Evolutionary conservation across 2,888 invertebrate species (phyloP).

Genomic region (Onchidella celtica): DNA sequence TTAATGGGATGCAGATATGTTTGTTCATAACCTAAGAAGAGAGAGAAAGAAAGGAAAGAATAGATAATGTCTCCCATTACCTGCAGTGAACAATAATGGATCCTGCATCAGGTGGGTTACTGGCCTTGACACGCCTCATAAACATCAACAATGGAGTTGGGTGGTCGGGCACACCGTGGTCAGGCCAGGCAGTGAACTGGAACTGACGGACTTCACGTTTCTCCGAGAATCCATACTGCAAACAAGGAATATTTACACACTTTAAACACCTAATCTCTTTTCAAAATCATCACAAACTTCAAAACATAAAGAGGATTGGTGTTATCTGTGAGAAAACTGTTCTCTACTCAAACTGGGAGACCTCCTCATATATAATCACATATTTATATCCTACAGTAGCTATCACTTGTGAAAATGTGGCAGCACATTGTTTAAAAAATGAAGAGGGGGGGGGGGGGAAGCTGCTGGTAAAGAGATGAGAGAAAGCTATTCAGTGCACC

Average conservation of each 20-base stretch:
- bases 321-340: too few species aligned
- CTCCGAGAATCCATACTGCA: constrained; percentile 78
- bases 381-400: too few species aligned
- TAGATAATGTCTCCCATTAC: constrained; percentile 72
- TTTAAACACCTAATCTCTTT: too few species aligned
- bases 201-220: constrained; percentile 97
- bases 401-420: too few species aligned
- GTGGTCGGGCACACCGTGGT: constrained; percentile 98
- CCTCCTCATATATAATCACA: too few species aligned
- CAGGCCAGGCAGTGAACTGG: constrained; percentile 99
- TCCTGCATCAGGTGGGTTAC: constrained; percentile 91
- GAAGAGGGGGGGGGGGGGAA: too few species aligned
- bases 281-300: too few species aligned
- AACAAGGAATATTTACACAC: neutral
- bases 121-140: constrained; percentile 90
- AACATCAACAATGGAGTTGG: constrained; percentile 99
- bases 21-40: neutral
- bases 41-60: neutral
- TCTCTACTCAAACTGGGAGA: too few species aligned
- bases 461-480: too few species aligned
- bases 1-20: neutral
- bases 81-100: constrained; percentile 96
- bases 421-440: too few species aligned
- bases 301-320: too few species aligned
- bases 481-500: too few species aligned